These are phyloP conservation scores for Dasypus novemcinctus DNA, from an alignment of 2,113 vertebrate species.

Conservation along the genomic window DNA sequence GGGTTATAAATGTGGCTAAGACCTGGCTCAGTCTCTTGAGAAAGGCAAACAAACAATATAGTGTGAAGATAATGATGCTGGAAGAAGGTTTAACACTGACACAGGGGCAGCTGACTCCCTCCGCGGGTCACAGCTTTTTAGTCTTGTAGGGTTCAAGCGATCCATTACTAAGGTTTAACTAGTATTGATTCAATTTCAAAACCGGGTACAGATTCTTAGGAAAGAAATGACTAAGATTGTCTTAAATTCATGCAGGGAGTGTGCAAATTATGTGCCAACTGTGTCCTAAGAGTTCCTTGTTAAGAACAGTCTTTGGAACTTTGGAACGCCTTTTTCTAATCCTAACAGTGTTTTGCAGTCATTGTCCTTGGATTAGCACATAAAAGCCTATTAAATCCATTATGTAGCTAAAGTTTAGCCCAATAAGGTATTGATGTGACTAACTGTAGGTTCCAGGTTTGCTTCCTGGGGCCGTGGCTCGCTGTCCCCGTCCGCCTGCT, in stretches of 20 bases:
- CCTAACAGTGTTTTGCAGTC: conserved; percentile 18
- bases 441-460: background rate
- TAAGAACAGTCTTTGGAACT: conserved; percentile 28
- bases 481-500: background rate
- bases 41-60: background rate
- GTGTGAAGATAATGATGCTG: background rate
- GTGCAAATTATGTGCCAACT: background rate
- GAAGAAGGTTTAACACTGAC: background rate
- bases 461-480: too few relatives aligned
- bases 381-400: background rate
- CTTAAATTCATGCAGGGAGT: conserved; percentile 5
- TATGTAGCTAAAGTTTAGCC: background rate
- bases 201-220: background rate
- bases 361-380: background rate
- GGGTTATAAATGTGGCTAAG: background rate
- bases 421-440: background rate
- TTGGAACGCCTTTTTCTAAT: conserved; percentile 29
- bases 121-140: background rate
- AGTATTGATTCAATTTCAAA: background rate
- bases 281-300: background rate
- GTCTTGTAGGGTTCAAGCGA: background rate
- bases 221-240: background rate
- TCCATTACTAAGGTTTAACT: background rate
- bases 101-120: background rate
- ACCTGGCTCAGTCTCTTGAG: background rate